Percentiles rank a stretch among this genome's conserved stretches.
Conservation (phyloP, 2,113 vertebrate genomes). For the Periophthalmus modestus region DNA sequence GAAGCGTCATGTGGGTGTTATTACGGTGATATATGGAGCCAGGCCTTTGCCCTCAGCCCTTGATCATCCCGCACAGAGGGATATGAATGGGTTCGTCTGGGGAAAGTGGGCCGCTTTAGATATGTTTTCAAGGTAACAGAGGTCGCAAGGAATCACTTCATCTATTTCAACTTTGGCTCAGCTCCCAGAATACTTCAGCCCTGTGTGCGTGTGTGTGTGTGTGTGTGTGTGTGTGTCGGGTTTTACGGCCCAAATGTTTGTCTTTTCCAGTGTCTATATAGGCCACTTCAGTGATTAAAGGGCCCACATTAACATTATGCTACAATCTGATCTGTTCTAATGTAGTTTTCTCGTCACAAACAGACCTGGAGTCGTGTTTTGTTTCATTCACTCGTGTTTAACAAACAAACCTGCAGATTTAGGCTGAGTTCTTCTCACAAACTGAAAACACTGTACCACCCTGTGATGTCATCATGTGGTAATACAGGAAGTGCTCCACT, state of each 20-base stretch:
- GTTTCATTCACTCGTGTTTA: too few species aligned
- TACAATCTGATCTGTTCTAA: too few species aligned
- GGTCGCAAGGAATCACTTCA: slow-evolving; percentile 38
- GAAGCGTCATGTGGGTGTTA: slow-evolving; percentile 29
- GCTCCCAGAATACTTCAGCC: slow-evolving; percentile 41
- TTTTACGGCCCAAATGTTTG: slow-evolving; percentile 40
- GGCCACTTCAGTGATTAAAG: background rate
- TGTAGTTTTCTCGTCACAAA: too few species aligned
- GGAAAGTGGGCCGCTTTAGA: slow-evolving; percentile 41
- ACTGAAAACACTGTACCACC: too few species aligned
- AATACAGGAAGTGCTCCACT: too few species aligned
- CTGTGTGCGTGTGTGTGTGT: slow-evolving; percentile 2
- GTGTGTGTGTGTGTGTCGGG: slow-evolving; percentile 7
- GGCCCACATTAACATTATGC: too few species aligned
- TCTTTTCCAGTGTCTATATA: slow-evolving; percentile 16
- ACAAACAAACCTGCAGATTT: too few species aligned
- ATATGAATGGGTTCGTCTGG: slow-evolving; percentile 27
- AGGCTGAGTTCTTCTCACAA: too few species aligned
- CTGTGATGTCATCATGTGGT: too few species aligned
- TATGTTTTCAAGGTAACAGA: slow-evolving; percentile 37
- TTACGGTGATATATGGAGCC: slow-evolving; percentile 42
- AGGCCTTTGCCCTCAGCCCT: slow-evolving; percentile 10
- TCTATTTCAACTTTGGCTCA: slow-evolving; percentile 43
- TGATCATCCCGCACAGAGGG: slow-evolving; percentile 25
- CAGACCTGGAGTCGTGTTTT: too few species aligned